A percentile compares a stretch with the other conserved stretches of the same genome.
These are phyloP conservation scores for Onychomys leucogaster DNA, from an alignment of 2,797 vertebrate genomes.

Conservation along the genomic window DNA sequence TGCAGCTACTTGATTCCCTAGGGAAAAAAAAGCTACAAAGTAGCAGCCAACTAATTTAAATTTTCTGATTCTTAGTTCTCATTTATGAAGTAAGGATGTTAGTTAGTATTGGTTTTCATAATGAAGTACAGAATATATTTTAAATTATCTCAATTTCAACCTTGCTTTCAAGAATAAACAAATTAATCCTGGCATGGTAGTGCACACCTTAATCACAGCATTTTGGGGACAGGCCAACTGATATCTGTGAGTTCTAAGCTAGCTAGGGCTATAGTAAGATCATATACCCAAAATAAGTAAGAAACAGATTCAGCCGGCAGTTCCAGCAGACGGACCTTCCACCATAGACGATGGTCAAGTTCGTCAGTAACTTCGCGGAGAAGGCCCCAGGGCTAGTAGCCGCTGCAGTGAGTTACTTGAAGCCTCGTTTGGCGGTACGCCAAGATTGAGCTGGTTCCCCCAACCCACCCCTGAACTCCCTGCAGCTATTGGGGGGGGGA, in stretches of 20 bases:
- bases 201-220: not conserved
- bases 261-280: not conserved
- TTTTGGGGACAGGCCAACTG: not conserved
- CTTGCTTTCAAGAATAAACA: not conserved
- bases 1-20: not conserved
- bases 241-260: not conserved
- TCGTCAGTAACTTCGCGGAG: too few species aligned
- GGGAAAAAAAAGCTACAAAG: not conserved
- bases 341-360: too few species aligned
- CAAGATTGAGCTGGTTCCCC: too few species aligned
- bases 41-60: not conserved
- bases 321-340: too few species aligned
- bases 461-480: too few species aligned
- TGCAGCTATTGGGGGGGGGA: too few species aligned
- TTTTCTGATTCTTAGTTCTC: not conserved
- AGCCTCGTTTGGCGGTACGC: too few species aligned
- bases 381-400: too few species aligned
- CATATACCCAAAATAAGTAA: not conserved
- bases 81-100: conserved; percentile 20
- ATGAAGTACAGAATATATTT: not conserved
- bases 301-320: too few species aligned
- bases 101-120: not conserved
- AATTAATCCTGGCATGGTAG: not conserved
- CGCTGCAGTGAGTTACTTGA: too few species aligned
- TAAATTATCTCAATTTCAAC: not conserved